Evolutionary conservation across 2,113 vertebrate genomes (phyloP).

Genomic region (Butastur rufipennis): DNA sequence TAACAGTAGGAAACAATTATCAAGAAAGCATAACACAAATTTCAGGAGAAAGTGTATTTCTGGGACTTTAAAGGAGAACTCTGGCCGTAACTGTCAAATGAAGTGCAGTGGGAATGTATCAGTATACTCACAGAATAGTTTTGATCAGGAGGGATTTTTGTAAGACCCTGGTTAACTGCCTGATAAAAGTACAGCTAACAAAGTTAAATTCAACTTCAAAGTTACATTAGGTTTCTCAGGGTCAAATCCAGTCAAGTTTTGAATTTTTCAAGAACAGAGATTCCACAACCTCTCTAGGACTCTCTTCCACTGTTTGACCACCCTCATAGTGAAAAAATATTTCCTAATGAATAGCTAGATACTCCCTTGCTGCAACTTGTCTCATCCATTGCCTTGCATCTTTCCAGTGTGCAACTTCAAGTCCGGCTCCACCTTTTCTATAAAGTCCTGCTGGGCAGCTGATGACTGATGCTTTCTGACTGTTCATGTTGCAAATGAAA

Average conservation of each 20-base stretch:
- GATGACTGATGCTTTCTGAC: background rate
- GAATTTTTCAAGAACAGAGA: background rate
- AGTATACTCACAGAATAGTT: background rate
- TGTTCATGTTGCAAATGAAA: background rate
- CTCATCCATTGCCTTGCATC: background rate
- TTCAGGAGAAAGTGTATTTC: background rate
- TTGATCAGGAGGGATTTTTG: background rate
- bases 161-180: background rate
- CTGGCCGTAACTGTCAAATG: background rate
- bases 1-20: background rate
- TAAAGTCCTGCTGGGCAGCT: background rate
- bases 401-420: background rate
- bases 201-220: background rate
- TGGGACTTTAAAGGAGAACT: background rate
- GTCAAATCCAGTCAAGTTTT: background rate
- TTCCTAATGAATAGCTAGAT: background rate
- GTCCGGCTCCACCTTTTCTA: background rate
- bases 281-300: background rate
- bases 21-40: background rate
- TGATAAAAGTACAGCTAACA: background rate
- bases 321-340: background rate
- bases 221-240: background rate
- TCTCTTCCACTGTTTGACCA: background rate
- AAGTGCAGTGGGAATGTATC: background rate
- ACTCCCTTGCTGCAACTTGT: background rate